Base-by-base conservation (phyloP, 2,888 invertebrate genomes). In the Ephialtes manifestator region DNA sequence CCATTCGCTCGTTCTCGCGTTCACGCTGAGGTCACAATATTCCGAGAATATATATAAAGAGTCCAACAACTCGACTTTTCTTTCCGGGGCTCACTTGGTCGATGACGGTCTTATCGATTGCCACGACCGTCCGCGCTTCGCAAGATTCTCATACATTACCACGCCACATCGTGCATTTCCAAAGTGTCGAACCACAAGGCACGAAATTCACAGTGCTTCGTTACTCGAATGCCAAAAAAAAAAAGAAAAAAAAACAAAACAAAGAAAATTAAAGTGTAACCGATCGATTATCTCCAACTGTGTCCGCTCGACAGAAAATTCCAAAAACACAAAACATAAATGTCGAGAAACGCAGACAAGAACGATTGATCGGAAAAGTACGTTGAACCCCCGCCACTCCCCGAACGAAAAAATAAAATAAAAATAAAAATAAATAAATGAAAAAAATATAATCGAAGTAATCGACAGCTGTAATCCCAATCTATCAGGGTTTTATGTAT, bases 401-500 rank as follows among this genome's bases (percentile, higher is more conserved):
- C 87, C 81, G 87, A 86, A 74, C 86, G 83, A 87, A 35, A 65
- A 65, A 76, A 51, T 46, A 63, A 70, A 43, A 81, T 53, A 65
- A 76, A 48, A 63, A 60, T 39, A 84, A 78, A 83, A 63, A 77
- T 76, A 70, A 78, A 86, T 72, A 86, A n/a, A n/a, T n/a, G n/a
- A n/a, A 74, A 77, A 84, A 82, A 80, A 85, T 80, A 71, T 80
- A 87, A 83, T 81, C 82, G 85, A 81, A 83, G 77, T 83, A 85
- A 85, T 83, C 85, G 81, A 84, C 84, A 85, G 89, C 88, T 89
- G 83, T 85, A 89, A 91, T 92, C 92, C 92, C 90, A 92, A 93
- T 91, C 92, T 92, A 92, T 92, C 92, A 92, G 92, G 92, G 92
- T 92, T 92, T 92, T 89, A 89, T 90, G 89, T 92, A 91, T 92